Conservation (phyloP, 2,888 invertebrate genomes). For the Drosophila tanythrix region DNA sequence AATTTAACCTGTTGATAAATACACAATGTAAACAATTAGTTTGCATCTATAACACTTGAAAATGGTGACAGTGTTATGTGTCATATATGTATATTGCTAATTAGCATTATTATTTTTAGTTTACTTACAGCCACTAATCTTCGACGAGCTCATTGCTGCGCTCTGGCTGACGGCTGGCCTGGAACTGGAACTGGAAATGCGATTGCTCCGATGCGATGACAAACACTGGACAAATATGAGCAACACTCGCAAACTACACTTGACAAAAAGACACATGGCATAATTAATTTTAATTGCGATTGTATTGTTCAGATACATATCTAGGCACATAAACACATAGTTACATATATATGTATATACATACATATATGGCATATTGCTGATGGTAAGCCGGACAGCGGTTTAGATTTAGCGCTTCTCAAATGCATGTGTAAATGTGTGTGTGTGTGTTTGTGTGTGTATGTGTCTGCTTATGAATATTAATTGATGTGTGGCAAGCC, state of each 20-base stretch:
- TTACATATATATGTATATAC: neutral
- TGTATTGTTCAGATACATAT: slow-evolving; percentile 31
- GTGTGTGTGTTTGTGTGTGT: slow-evolving; percentile 13
- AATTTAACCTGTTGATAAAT: slow-evolving; percentile 68
- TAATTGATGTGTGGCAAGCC: slow-evolving; percentile 58
- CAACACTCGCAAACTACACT: slow-evolving; percentile 50
- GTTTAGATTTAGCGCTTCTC: slow-evolving; percentile 19
- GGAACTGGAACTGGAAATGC: slow-evolving; percentile 60
- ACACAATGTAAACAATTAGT: slow-evolving; percentile 28
- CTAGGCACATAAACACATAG: neutral
- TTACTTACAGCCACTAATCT: slow-evolving; percentile 38
- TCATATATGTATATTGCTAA: slow-evolving; percentile 9
- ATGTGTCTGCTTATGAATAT: slow-evolving; percentile 67
- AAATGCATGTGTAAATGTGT: slow-evolving; percentile 20
- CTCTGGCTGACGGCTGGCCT: slow-evolving; percentile 63
- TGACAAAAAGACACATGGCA: slow-evolving; percentile 62
- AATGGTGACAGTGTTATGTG: neutral
- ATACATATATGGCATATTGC: slow-evolving; percentile 12
- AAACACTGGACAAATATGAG: slow-evolving; percentile 69
- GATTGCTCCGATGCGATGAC: slow-evolving; percentile 46
- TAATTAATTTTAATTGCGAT: slow-evolving; percentile 72
- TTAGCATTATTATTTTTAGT: slow-evolving; percentile 35
- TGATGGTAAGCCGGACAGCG: slow-evolving; percentile 39
- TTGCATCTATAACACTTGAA: slow-evolving; percentile 18
- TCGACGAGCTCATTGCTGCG: slow-evolving; percentile 41